A percentile compares a stretch with the other conserved stretches of the same genome.
Conservation (phyloP, 2,113 vertebrate species). For the Alethe castanea region DNA sequence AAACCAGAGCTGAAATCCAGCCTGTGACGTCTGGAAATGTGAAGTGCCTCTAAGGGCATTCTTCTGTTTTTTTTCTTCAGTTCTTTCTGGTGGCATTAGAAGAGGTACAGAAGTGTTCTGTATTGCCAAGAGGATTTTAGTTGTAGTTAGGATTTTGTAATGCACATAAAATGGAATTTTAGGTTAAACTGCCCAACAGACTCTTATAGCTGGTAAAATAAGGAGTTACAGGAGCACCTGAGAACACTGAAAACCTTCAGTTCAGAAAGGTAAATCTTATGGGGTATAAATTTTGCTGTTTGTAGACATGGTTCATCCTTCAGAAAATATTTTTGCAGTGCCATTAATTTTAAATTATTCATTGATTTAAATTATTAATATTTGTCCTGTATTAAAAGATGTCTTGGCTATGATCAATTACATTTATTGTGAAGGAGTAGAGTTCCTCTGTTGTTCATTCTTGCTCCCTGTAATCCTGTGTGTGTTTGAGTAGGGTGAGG, state of each 20-base stretch:
- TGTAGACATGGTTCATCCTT: not conserved
- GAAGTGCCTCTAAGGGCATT: not conserved
- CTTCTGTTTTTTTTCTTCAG: not conserved
- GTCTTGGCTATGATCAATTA: not conserved
- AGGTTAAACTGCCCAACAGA: not conserved
- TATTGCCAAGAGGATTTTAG: not conserved
- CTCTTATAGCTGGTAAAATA: not conserved
- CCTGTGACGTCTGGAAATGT: fast-evolving
- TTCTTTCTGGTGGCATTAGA: not conserved
- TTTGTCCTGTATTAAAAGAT: not conserved
- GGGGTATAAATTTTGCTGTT: not conserved
- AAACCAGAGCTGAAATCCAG: not conserved
- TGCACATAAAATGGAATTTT: not conserved
- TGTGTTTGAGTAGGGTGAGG: not conserved
- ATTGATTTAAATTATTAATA: not conserved
- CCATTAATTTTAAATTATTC: not conserved
- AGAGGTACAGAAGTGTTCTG: not conserved
- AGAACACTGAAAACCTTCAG: not conserved
- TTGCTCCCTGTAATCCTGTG: not conserved
- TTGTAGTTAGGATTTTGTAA: not conserved
- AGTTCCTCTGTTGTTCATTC: not conserved
- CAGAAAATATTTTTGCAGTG: not conserved
- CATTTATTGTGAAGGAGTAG: not conserved
- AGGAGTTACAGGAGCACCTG: not conserved
- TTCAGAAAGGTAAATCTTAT: not conserved